Conservation (phyloP, 2,113 vertebrate genomes). For the Odontophorus gujanensis region DNA sequence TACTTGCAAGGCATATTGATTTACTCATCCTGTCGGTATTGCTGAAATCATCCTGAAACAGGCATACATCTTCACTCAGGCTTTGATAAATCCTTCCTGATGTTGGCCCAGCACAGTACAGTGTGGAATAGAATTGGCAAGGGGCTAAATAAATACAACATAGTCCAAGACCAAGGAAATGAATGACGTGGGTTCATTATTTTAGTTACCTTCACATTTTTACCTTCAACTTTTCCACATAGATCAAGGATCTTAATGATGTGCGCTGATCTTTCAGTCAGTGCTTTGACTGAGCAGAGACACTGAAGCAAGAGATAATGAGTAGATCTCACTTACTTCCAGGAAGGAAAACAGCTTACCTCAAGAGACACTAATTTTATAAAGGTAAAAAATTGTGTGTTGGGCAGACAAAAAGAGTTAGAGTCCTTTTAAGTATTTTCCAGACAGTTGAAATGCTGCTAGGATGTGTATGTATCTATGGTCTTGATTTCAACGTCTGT, state of each 20-base stretch:
- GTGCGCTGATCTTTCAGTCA: background rate
- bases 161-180: background rate
- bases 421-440: background rate
- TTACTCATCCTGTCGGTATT: background rate
- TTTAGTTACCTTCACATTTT: background rate
- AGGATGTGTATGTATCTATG: background rate
- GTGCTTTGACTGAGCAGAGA: background rate
- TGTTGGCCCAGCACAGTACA: background rate
- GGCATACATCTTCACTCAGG: background rate
- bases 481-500: background rate
- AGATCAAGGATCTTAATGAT: background rate
- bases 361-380: background rate
- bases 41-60: background rate
- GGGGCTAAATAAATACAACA: background rate
- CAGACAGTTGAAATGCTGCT: background rate
- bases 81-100: background rate
- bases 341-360: background rate
- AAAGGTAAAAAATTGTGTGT: background rate
- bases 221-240: background rate
- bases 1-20: background rate
- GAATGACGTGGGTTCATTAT: background rate
- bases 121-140: background rate
- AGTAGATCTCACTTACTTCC: background rate
- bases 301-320: background rate
- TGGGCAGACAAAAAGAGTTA: background rate